Base-by-base conservation (phyloP, 2,888 invertebrate genomes). In the Falcaria lacertinaria region DNA sequence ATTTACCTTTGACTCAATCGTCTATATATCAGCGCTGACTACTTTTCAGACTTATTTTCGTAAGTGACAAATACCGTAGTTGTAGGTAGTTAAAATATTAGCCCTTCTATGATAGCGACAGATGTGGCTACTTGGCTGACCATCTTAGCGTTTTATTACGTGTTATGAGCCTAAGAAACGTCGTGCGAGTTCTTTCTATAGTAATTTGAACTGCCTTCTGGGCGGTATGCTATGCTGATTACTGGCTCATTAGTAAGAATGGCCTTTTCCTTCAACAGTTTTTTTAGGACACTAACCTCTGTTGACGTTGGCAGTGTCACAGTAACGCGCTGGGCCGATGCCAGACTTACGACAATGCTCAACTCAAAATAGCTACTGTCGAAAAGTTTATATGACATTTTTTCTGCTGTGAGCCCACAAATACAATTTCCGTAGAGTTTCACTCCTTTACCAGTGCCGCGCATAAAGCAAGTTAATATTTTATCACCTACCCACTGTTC, bases 301-400 rank as follows among this genome's bases (percentile, higher is more conserved):
- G 75, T 81, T 81, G 74, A 74, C 79, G 81, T 85, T 87, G 87
- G 86, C 87, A 78, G 78, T 84, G 82, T 82, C 84, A 78, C 80
- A 74, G 68, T 60, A 55, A 60, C 56, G 40, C 48, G 55, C 74
- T 89, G 87, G 88, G 80, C 60, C 50, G 44, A 45, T 84, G 88
- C 88, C 88, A 89, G 74, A 79, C 61, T 74, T 72, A 77, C 80
- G 69, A 87, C 87, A 88, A 87, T 89, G 79, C 78, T 70, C 56
- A 58, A 68, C 80, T 74, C 55, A 61, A 87, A 89, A 88, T 88
- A 89, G 72, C 71, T 48, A 52, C 63, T 56, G 57, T 64, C 68
- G 69, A 74, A 80, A 79, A 75, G 62, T 74, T 68, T 72, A 70
- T 61, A 73, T 64, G 64, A 69, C 66, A 64, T 76, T 80, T 80